Evolutionary conservation across 2,888 invertebrate genomes (phyloP), one percentile per base, ranked within the genome.

Genomic region (Pantelozetes paolii): DNA sequence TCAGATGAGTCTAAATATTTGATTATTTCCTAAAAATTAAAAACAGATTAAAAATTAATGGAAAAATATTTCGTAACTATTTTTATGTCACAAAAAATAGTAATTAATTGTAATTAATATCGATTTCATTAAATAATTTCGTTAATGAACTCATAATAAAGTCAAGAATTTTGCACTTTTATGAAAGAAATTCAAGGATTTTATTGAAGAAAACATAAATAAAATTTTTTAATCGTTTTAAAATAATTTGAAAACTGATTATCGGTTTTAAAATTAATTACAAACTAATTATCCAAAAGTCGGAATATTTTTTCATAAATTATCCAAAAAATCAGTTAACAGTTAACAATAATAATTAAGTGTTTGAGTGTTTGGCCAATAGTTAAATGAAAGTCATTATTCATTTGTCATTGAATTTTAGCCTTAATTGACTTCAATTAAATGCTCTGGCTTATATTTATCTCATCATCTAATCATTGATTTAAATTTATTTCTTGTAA

Each of bases 231-330:
- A 54, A 26, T 1, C 1, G 6, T 54, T 54, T 2, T 1, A 50
- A 54, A 54, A 54, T 20, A 50, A 20, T 57, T 28, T 13, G 15
- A 20, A 32, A 23, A 54, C n/a, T 23, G 23, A 20, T 54, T 62
- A 32, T 62, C 15, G 8, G 32, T 62, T 62, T 62, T 32, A 62
- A 36, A 62, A 62, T 62, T 62, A 32, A 62, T 62, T 62, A 62
- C 62, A 62, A 32, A 62, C 30, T n/a, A 62, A 62, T 62, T 62
- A 62, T 32, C 1, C n/a, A 18, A 62, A 5, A 2, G 8, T 62
- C 32, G 6, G 5, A 32, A 62, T 57, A 32, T 62, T 32, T 62
- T 11, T 28, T 62, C n/a, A 0, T 32, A 30, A 62, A 62, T 32
- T 11, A 32, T 15, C 18, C n/a, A 11, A n/a, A 32, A 62, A 28